Percentiles rank a stretch among this genome's conserved stretches.
phyloP scores from a whole-genome alignment of 2,113 vertebrate genomes.

The Nothoprocta perdicaria region DNA sequence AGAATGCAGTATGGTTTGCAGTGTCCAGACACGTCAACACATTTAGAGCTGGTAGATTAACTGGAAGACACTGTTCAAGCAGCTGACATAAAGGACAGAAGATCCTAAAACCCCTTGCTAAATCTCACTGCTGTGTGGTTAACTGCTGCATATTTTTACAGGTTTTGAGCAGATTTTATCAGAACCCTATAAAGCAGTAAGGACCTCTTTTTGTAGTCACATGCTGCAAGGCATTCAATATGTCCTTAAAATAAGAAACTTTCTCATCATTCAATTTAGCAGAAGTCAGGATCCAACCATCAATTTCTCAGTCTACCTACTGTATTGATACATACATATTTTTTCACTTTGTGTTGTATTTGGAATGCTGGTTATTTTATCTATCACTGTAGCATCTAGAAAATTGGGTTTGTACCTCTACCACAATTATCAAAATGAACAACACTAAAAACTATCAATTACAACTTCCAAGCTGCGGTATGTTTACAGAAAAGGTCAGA shows the following conservation, averaged over 20 bases:
- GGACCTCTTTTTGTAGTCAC: not conserved
- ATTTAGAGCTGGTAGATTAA: not conserved
- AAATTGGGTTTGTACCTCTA: not conserved
- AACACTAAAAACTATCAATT: not conserved
- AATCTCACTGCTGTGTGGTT: not conserved
- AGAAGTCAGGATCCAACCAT: not conserved
- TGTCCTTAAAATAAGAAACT: not conserved
- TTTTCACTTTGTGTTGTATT: fast-evolving
- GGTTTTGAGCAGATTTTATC: not conserved
- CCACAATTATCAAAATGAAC: fast-evolving
- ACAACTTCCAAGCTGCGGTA: not conserved
- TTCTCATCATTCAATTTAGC: not conserved
- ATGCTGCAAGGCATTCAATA: not conserved
- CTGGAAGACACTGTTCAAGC: not conserved
- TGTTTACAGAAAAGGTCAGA: not conserved
- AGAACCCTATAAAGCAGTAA: not conserved
- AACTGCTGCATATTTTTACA: not conserved
- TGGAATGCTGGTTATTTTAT: not conserved
- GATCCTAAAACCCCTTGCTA: not conserved
- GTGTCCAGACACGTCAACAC: fast-evolving
- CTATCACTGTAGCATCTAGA: not conserved
- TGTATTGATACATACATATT: not conserved
- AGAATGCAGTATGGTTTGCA: not conserved
- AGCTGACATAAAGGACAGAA: not conserved
- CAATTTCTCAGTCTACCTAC: fast-evolving